These are phyloP conservation scores for Pangasius djambal DNA, from an alignment of 2,797 vertebrate species.

Conservation along the genomic window DNA sequence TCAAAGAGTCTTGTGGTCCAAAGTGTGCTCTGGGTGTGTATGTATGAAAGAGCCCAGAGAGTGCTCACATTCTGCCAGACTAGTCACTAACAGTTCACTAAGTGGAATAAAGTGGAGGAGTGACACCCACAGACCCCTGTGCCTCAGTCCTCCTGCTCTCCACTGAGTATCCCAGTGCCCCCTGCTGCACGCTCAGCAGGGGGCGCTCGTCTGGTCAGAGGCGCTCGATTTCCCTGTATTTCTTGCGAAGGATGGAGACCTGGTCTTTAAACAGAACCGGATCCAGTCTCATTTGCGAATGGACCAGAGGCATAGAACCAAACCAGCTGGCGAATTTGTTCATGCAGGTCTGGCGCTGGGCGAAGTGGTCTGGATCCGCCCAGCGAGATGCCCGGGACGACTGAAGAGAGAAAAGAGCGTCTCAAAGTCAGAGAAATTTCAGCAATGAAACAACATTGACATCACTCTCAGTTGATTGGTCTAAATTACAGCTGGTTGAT, in stretches of 20 bases:
- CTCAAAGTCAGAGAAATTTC: slow-evolving; percentile 2
- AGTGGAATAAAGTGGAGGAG: slow-evolving; percentile 66
- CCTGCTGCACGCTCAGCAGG: slow-evolving; percentile 69
- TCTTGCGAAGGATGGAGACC: slow-evolving; percentile 82
- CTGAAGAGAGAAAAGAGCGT: slow-evolving; percentile 68
- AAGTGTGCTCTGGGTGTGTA: slow-evolving; percentile 64
- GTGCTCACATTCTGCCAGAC: slow-evolving; percentile 60
- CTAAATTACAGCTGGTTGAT: background rate
- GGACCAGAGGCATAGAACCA: slow-evolving; percentile 98
- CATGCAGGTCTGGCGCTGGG: slow-evolving; percentile 99
- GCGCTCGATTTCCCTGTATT: slow-evolving; percentile 96
- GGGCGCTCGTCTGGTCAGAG: slow-evolving; percentile 86
- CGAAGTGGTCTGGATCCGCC: slow-evolving; percentile 98
- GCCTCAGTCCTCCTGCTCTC: slow-evolving; percentile 62
- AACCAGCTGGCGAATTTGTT: slow-evolving; percentile 99
- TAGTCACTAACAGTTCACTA: slow-evolving; percentile 70
- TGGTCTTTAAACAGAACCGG: slow-evolving; percentile 90
- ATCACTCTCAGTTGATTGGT: background rate
- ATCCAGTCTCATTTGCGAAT: slow-evolving; percentile 98
- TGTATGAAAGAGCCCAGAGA: slow-evolving; percentile 59
- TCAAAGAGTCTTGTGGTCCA: slow-evolving; percentile 67
- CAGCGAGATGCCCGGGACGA: slow-evolving; percentile 95
- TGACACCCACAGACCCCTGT: slow-evolving; percentile 52
- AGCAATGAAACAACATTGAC: background rate
- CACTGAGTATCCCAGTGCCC: slow-evolving; percentile 67